Conservation (phyloP, 2,113 vertebrate genomes). For the Symphodus melops region DNA sequence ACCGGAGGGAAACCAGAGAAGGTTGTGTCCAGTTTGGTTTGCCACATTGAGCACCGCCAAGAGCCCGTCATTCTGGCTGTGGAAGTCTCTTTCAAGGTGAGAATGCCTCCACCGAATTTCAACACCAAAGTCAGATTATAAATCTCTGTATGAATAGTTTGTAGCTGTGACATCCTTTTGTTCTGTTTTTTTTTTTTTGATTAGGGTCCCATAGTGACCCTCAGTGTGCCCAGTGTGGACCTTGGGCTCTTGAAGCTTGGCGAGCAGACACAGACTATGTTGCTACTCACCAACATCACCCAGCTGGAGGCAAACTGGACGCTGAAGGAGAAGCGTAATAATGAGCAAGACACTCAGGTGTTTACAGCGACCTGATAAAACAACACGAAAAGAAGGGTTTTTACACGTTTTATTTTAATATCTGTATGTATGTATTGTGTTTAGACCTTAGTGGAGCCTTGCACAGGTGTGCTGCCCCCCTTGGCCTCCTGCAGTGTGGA, state of each 20-base stretch:
- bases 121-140: no score
- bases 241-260: slow-evolving; percentile 87
- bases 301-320: slow-evolving; percentile 88
- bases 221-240: slow-evolving; percentile 84
- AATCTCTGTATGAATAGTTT: background rate
- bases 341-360: slow-evolving; percentile 63
- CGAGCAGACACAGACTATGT: slow-evolving; percentile 61
- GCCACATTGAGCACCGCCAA: slow-evolving; percentile 79
- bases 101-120: background rate
- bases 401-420: background rate
- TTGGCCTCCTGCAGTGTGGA: slow-evolving; percentile 79
- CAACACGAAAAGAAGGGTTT: background rate
- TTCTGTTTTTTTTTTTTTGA: background rate
- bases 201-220: slow-evolving; percentile 88
- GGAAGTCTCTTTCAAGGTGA: slow-evolving; percentile 91
- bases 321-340: slow-evolving; percentile 74
- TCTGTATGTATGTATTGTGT: background rate
- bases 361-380: background rate
- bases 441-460: slow-evolving; percentile 84
- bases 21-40: slow-evolving; percentile 80
- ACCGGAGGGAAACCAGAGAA: slow-evolving; percentile 84
- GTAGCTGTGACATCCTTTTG: background rate
- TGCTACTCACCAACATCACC: slow-evolving; percentile 87
- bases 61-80: slow-evolving; percentile 83
- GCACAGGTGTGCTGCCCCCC: slow-evolving; percentile 83